These are phyloP conservation scores for Canis aureus DNA, from an alignment of 2,113 vertebrate species.

Conservation along the genomic window DNA sequence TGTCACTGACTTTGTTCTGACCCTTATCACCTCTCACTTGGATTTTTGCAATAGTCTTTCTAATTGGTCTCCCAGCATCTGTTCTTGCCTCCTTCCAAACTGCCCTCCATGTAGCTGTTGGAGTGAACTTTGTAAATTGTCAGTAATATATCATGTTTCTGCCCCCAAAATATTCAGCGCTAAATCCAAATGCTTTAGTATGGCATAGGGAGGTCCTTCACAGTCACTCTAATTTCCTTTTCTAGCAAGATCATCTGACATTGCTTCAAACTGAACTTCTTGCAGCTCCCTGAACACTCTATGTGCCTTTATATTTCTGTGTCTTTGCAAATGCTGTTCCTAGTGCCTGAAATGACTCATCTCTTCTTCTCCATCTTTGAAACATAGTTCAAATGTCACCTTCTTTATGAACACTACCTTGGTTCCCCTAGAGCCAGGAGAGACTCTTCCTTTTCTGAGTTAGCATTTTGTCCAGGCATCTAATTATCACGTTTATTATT, in stretches of 20 bases:
- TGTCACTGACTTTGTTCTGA: conserved; percentile 9
- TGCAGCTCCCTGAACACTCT: not conserved
- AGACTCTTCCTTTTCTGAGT: not conserved
- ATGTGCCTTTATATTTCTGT: conserved; percentile 7
- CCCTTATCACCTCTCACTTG: not conserved
- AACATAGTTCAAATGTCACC: conserved; percentile 21
- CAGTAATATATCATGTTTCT: not conserved
- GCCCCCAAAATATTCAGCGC: not conserved
- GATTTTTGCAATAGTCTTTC: not conserved
- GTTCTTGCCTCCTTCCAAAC: conserved; percentile 44
- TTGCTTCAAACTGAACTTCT: conserved; percentile 48
- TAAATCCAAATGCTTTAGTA: not conserved
- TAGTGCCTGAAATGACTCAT: not conserved
- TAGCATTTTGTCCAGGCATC: conserved; percentile 6
- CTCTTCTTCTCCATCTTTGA: not conserved
- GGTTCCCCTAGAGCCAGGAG: not conserved
- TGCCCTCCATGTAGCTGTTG: not conserved
- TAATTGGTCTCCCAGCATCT: not conserved
- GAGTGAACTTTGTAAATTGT: conserved; percentile 31
- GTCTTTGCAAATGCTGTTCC: conserved; percentile 6
- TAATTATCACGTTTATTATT: conserved; percentile 31
- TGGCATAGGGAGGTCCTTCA: not conserved
- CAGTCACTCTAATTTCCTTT: not conserved
- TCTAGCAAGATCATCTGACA: conserved; percentile 14
- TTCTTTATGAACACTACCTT: not conserved